Evolutionary conservation across 2,888 invertebrate species (phyloP).

Genomic region (Nephrotoma flavescens): DNA sequence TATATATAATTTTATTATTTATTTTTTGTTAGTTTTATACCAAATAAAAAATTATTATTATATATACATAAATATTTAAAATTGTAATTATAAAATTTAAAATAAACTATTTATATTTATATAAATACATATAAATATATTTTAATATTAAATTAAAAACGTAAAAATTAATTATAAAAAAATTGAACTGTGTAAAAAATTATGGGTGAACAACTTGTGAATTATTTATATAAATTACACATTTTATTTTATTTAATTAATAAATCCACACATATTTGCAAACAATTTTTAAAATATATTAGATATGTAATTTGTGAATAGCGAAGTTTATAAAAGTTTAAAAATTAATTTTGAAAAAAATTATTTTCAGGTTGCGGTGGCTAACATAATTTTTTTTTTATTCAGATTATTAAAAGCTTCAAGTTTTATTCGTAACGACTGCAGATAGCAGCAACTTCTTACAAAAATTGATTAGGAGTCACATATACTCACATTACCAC

Average conservation of each 20-base stretch:
- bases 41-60: background rate
- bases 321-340: background rate
- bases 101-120: background rate
- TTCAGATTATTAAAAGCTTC: too few relatives aligned
- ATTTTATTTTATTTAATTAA: background rate
- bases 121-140: background rate
- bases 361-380: too few relatives aligned
- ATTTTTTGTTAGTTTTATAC: background rate
- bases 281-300: background rate
- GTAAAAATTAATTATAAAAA: background rate
- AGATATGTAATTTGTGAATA: background rate
- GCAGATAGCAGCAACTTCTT: too few relatives aligned
- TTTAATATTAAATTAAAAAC: background rate
- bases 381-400: too few relatives aligned
- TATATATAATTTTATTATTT: background rate
- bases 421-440: too few relatives aligned
- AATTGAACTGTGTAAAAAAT: background rate
- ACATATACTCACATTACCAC: too few relatives aligned
- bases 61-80: background rate
- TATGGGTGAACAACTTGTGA: background rate
- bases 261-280: background rate
- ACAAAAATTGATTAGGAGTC: too few relatives aligned
- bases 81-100: background rate
- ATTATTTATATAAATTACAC: background rate
- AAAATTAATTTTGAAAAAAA: too few relatives aligned